These are phyloP conservation scores for Amia ocellicauda DNA, from an alignment of 2,113 vertebrate genomes.

Conservation along the genomic window DNA sequence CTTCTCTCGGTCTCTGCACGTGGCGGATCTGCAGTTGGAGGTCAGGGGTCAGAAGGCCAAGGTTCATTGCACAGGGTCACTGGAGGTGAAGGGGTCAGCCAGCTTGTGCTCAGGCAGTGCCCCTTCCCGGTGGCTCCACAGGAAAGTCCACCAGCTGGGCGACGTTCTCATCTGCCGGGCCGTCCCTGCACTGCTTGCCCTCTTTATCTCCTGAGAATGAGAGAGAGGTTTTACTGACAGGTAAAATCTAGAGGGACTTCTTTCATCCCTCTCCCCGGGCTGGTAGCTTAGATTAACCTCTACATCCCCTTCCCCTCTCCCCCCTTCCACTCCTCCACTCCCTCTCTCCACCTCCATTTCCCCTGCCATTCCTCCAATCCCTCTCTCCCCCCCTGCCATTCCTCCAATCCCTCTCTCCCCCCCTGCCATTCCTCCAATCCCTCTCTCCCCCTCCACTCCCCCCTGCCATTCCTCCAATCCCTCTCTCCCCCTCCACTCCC, in stretches of 20 bases:
- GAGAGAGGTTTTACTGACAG: neutral
- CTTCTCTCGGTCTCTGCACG: neutral
- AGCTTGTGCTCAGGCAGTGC: slow-evolving; percentile 48
- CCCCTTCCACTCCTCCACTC: too few species aligned
- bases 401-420: neutral
- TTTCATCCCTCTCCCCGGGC: too few species aligned
- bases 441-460: neutral
- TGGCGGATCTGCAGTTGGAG: slow-evolving; percentile 46
- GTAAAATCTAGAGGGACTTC: neutral
- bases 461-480: neutral
- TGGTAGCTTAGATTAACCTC: neutral
- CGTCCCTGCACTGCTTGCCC: slow-evolving; percentile 43
- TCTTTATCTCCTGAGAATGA: slow-evolving; percentile 49
- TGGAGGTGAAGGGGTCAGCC: slow-evolving; percentile 35
- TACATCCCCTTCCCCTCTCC: neutral
- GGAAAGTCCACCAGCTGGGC: slow-evolving; percentile 66
- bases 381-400: too few species aligned
- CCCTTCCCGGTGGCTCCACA: slow-evolving; percentile 66
- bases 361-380: too few species aligned
- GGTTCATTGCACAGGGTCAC: slow-evolving; percentile 28
- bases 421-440: neutral
- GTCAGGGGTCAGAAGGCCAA: slow-evolving; percentile 31
- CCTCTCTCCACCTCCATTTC: too few species aligned
- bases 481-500: neutral
- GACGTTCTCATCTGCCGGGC: slow-evolving; percentile 55